Evolutionary conservation across 37 sponge, comb jelly and placozoan genomes (phyloP).

Genomic region (Spongilla lacustris): DNA sequence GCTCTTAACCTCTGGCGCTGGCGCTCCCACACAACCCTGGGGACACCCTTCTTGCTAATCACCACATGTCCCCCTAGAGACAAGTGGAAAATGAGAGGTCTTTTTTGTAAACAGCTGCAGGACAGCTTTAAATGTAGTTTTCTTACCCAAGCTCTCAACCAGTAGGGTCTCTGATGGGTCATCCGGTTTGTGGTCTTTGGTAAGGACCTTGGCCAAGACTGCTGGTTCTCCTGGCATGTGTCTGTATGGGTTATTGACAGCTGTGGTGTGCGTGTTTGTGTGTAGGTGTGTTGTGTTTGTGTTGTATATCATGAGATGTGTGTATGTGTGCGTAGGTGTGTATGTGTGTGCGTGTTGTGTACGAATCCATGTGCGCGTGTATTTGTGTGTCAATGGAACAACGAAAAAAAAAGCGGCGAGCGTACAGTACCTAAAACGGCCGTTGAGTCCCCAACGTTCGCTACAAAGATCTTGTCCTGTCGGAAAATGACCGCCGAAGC

Average conservation of each 20-base stretch:
- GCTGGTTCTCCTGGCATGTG: conserved; percentile 38
- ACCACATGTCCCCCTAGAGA: conserved; percentile 70
- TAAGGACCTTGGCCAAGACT: conserved; percentile 64
- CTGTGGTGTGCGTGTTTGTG: neutral
- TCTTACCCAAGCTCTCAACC: conserved; percentile 69
- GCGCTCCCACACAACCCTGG: conserved; percentile 91
- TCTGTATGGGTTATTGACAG: conserved; percentile 25
- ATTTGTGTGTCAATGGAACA: neutral
- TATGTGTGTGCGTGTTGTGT: neutral
- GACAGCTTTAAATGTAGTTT: neutral
- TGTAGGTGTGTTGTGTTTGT: too few relatives aligned
- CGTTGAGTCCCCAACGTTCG: conserved; percentile 94
- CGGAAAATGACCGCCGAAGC: conserved; percentile 80
- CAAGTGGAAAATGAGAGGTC: too few relatives aligned
- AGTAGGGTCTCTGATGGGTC: conserved; percentile 58
- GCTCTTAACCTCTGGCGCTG: conserved; percentile 6
- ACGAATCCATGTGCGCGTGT: neutral
- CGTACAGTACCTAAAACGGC: conserved; percentile 55
- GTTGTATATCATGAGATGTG: too few relatives aligned
- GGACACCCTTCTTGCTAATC: conserved; percentile 63
- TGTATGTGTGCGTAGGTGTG: neutral
- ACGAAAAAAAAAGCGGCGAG: too few relatives aligned
- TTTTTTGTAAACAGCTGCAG: neutral
- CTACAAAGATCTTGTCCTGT: conserved; percentile 77
- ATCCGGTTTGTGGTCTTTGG: conserved; percentile 97